A percentile compares a stretch with the other conserved stretches of the same genome.
phyloP scores from a whole-genome alignment of 2,888 invertebrate genomes.

The Dysmachus trigonus region DNA sequence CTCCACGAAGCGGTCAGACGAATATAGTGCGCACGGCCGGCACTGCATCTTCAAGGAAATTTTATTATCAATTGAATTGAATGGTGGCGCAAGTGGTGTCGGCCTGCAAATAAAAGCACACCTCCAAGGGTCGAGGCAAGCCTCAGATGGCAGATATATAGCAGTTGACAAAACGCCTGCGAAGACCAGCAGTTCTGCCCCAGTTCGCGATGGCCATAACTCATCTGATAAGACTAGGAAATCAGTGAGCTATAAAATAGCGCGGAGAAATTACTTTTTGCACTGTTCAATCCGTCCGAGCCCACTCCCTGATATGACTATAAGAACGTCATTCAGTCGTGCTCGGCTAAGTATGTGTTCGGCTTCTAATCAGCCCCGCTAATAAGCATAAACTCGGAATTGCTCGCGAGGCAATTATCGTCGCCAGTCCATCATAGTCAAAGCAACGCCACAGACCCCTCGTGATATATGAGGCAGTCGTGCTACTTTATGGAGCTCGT shows the following conservation, averaged over 20 bases:
- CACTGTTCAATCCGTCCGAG: neutral
- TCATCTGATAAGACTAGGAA: constrained; percentile 29
- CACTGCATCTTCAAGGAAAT: constrained; percentile 6
- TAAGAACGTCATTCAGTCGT: neutral
- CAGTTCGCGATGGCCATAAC: constrained; percentile 6
- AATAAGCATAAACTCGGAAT: constrained; percentile 29
- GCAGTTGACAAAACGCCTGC: neutral
- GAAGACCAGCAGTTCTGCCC: constrained; percentile 3
- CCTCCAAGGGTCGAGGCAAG: neutral
- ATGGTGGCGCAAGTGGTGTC: constrained; percentile 6
- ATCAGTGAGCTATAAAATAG: constrained; percentile 30
- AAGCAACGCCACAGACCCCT: constrained; percentile 5
- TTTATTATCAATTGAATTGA: constrained; percentile 23
- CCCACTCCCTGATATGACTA: neutral
- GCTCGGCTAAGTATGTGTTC: neutral
- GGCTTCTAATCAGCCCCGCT: constrained; percentile 25
- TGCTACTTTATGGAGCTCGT: neutral
- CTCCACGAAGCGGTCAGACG: neutral
- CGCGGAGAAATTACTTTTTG: constrained; percentile 3
- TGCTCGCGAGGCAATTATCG: constrained; percentile 27
- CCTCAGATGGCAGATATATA: constrained; percentile 4
- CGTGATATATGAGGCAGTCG: constrained; percentile 35
- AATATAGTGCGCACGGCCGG: neutral
- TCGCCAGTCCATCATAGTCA: constrained; percentile 32
- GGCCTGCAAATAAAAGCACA: neutral